Conservation (phyloP, 2,113 vertebrate genomes). For the Pithys albifrons region DNA sequence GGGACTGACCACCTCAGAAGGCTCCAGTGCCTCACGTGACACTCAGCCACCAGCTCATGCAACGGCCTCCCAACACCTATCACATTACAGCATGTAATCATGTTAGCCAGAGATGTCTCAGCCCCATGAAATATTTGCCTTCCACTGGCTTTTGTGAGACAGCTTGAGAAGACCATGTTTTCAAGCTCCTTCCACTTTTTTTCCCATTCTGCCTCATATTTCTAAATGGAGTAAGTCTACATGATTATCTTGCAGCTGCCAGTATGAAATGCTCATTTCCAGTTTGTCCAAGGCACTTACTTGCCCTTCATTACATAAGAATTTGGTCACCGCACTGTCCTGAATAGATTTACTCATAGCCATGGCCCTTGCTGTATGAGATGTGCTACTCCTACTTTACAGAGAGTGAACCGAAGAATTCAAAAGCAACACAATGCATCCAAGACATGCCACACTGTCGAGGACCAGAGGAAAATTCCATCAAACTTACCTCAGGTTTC, state of each 20-base stretch:
- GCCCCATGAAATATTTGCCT: not conserved
- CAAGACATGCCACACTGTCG: not conserved
- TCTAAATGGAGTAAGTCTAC: not conserved
- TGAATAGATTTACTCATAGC: not conserved
- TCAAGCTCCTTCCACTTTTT: not conserved
- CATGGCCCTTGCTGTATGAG: fast-evolving
- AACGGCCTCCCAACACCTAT: not conserved
- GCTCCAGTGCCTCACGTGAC: not conserved
- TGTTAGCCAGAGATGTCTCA: not conserved
- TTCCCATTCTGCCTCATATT: not conserved
- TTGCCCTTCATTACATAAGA: not conserved
- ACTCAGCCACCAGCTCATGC: not conserved
- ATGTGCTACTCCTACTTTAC: not conserved
- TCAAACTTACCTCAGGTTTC: not conserved
- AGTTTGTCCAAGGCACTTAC: fast-evolving
- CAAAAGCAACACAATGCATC: not conserved
- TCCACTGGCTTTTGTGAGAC: not conserved
- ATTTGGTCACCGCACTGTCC: not conserved
- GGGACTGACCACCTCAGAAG: not conserved
- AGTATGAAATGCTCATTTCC: not conserved
- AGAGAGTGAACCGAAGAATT: not conserved
- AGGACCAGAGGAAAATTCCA: not conserved
- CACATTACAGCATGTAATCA: not conserved
- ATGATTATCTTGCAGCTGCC: not conserved
- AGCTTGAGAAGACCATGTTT: not conserved